phyloP scores from a whole-genome alignment of 2,888 invertebrate genomes.

The Aphidoletes aphidimyza region DNA sequence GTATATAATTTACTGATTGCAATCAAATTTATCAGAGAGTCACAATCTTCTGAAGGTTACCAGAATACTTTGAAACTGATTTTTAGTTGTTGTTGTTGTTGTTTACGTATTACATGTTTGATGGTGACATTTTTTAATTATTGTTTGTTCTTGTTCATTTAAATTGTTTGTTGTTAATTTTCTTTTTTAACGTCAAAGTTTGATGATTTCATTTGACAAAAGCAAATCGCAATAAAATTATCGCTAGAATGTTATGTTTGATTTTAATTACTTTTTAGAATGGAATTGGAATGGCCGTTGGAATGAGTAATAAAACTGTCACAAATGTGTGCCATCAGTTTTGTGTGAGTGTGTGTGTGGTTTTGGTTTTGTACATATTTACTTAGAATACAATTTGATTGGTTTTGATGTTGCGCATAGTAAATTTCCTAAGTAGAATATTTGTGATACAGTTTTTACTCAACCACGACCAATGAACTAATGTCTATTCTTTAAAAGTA shows the following conservation, averaged over 20 bases:
- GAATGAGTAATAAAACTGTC: conserved; percentile 39
- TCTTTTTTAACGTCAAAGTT: not conserved
- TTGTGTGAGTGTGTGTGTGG: not conserved
- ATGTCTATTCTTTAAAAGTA: conserved; percentile 67
- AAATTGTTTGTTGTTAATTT: no score
- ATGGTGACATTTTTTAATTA: not conserved
- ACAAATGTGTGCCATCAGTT: not conserved
- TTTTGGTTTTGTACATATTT: not conserved
- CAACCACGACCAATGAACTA: conserved; percentile 67
- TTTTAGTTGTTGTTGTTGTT: not conserved
- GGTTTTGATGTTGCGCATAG: not conserved
- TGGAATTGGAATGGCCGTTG: conserved; percentile 48
- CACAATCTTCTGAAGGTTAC: not conserved
- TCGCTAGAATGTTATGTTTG: not conserved
- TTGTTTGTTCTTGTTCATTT: not conserved
- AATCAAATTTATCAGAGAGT: not conserved
- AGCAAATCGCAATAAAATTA: conserved; percentile 27
- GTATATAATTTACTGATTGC: not conserved
- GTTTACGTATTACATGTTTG: not conserved
- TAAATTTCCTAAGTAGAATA: not conserved
- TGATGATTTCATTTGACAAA: not conserved
- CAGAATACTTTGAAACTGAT: not conserved
- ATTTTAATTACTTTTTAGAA: conserved; percentile 52
- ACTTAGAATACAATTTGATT: no score
- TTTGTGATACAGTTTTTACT: conserved; percentile 63